Conservation (phyloP, 2,797 vertebrate genomes). For the Prionace glauca region DNA sequence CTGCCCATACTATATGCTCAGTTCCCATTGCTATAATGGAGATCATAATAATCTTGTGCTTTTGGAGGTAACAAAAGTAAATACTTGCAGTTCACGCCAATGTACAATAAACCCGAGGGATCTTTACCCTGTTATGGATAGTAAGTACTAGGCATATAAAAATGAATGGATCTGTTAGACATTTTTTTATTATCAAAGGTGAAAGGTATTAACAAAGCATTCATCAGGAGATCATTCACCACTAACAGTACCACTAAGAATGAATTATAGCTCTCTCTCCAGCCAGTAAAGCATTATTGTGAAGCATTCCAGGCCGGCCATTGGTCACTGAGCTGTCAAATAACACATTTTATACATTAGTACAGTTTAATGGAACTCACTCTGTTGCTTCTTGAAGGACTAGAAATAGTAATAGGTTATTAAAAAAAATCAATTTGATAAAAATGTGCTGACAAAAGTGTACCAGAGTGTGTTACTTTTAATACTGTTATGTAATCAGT, state of each 20-base stretch:
- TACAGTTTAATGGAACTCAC: slow-evolving; percentile 7
- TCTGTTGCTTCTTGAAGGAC: background rate
- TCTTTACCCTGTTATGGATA: background rate
- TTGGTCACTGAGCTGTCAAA: slow-evolving; percentile 28
- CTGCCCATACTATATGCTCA: background rate
- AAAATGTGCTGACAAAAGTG: background rate
- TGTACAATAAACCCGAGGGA: background rate
- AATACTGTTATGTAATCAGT: slow-evolving; percentile 23
- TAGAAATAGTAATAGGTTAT: slow-evolving; percentile 10
- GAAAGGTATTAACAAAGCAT: background rate
- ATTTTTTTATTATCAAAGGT: background rate
- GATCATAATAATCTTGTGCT: background rate
- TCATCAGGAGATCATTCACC: slow-evolving; percentile 5
- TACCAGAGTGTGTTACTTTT: background rate
- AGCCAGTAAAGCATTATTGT: background rate
- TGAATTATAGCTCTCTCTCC: background rate
- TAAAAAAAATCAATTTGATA: slow-evolving; percentile 17
- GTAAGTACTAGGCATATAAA: background rate
- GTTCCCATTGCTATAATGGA: background rate
- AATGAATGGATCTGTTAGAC: background rate
- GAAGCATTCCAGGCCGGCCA: background rate
- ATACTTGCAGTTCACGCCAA: background rate
- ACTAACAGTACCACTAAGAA: background rate
- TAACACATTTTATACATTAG: slow-evolving; percentile 10
- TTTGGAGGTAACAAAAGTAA: background rate